Base-by-base conservation (phyloP, 2,888 invertebrate genomes). In the Lingula anatina region DNA sequence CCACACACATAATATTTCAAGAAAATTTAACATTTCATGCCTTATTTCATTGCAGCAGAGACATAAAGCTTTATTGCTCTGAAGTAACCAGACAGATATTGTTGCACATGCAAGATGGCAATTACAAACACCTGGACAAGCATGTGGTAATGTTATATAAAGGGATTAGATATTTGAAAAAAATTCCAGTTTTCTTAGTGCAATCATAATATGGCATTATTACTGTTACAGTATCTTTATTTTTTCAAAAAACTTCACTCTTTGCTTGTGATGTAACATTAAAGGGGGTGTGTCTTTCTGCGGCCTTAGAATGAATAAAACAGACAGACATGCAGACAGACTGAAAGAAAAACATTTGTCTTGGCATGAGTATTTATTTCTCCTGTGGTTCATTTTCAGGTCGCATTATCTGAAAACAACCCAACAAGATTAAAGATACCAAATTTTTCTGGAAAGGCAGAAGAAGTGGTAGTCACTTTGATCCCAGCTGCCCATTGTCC, bases 401-500 rank as follows among this genome's bases (percentile, higher is more conserved):
- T n/a, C n/a, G n/a, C n/a, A n/a, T n/a, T n/a, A 23, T n/a, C 5
- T 38, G 9, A 20, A 12, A 23, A 18, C 3, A 42, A 5, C 1
- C 5, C 15, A 26, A 45, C 12, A 24, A 44, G 35, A n/a, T 12
- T 23, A 35, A 28, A 39, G 21, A 36, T 28, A 5, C 7, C 18
- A 5, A 44, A 9, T 27, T 47, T n/a, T 54, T 44, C 21, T 47
- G 54, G 57, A 27, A 52, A 60, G 67, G 60, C 50, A 44, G 51
- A 55, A 12, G 56, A 50, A 36, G 59, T 90, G 0, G 79, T 79
- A 2, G 86, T 90, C 0, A 86, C 85, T 0, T 71, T 83, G 0
- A 77, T 89, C 46, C 83, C 87, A 0, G 88, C 90, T 0, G 87
- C 86, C 0, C 90, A 91, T 68, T 89, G 89, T 67, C 85, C 88